Conservation (phyloP, 2,113 vertebrate genomes). For the Phylloscopus whistleri region DNA sequence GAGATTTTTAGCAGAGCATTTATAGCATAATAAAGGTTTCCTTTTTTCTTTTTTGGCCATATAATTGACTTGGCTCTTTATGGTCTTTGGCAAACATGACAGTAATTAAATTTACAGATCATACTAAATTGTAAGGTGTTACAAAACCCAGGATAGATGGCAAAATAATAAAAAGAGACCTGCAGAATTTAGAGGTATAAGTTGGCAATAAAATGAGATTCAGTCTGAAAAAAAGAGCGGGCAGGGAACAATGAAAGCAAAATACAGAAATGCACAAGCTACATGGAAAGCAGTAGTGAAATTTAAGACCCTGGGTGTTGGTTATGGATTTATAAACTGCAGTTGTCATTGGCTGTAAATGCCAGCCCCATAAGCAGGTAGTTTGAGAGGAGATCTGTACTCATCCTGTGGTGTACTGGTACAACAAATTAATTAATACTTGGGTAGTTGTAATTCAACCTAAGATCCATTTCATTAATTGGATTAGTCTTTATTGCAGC, state of each 20-base stretch:
- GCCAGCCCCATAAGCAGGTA: background rate
- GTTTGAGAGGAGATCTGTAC: background rate
- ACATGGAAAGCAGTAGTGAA: background rate
- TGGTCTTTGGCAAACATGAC: conserved; percentile 25
- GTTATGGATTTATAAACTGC: background rate
- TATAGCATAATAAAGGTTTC: conserved; percentile 10
- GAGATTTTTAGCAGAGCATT: conserved; percentile 4
- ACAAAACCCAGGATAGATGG: conserved; percentile 7
- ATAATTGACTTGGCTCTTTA: conserved; percentile 41
- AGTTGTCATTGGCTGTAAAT: background rate
- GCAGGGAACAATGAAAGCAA: conserved; percentile 20
- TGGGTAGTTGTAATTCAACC: background rate
- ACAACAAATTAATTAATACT: background rate
- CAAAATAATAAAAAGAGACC: conserved; percentile 49
- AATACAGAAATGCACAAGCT: background rate
- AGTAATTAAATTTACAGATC: conserved; percentile 58
- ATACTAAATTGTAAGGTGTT: conserved; percentile 40
- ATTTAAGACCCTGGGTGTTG: background rate
- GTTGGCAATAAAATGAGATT: conserved; percentile 41
- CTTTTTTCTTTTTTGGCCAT: background rate
- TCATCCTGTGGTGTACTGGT: background rate
- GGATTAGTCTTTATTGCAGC: background rate
- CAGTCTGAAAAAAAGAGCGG: background rate
- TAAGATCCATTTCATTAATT: background rate
- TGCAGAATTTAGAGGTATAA: conserved; percentile 30